Percentiles rank a stretch among this genome's conserved stretches.
Conservation (phyloP, 2,113 vertebrate species). For the Gavia stellata region DNA sequence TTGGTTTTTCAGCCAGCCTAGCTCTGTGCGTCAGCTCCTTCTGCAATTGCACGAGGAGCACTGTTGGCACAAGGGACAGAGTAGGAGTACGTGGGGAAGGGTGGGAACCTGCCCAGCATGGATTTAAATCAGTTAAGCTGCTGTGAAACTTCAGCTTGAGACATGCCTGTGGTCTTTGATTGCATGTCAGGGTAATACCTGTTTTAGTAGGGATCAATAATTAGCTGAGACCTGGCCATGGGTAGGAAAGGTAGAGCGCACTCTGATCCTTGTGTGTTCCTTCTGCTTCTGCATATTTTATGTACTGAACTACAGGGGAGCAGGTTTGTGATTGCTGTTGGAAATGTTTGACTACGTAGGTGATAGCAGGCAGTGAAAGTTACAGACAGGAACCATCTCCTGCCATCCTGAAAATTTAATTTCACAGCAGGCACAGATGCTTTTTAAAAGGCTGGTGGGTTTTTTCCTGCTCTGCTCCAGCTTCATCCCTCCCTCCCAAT, state of each 20-base stretch:
- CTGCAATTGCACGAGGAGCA: background rate
- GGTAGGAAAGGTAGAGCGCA: background rate
- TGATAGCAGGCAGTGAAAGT: background rate
- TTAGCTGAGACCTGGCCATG: background rate
- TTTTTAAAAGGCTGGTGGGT: background rate
- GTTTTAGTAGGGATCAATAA: background rate
- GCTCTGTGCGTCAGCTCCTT: background rate
- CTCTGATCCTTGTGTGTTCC: background rate
- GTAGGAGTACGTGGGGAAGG: background rate
- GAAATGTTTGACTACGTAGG: background rate
- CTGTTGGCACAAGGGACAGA: background rate
- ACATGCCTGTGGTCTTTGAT: background rate
- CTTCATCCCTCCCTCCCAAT: background rate
- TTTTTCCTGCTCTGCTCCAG: background rate
- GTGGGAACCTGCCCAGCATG: background rate
- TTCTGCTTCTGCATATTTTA: background rate
- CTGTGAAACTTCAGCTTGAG: background rate
- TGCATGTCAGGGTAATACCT: background rate
- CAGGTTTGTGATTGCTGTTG: background rate
- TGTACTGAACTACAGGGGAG: background rate
- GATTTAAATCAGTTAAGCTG: background rate
- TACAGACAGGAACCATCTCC: background rate
- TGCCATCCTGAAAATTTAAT: background rate
- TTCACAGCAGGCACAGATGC: constrained; percentile 12
- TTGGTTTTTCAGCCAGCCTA: background rate